Base-by-base conservation (phyloP, 2,797 vertebrate species). In the Tamandua tetradactyla region DNA sequence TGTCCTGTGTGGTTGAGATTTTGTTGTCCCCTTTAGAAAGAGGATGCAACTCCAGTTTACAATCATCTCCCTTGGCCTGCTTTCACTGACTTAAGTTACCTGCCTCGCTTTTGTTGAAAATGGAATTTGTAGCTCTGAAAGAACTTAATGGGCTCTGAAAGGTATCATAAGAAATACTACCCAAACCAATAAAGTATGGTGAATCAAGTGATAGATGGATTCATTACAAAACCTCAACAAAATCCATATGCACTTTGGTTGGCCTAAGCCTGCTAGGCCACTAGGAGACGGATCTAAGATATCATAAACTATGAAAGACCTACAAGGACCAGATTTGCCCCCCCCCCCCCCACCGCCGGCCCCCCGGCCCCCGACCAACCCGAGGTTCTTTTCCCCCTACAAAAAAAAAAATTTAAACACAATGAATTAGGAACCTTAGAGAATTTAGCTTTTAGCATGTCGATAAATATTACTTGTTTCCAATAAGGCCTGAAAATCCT, bases 151-250 rank as follows among this genome's bases (percentile, higher is more conserved):
- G 23, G 20, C 35, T 93, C 40, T 80, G 61, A 71, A 84, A 88
- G 27, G 25, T 62, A 76, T 59, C 55, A 74, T 18, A 78, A 76
- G 35, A 84, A 93, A 94, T 13, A 1, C 84, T 72, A 74, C 18
- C 87, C 78, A 64, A 83, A 7, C 80, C 27, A 87, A 62, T 69
- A 49, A 83, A 87, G 55, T 66, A 72, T 3, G n/a, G 66, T 82
- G 23, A 88, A 52, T 59, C 68, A n/a, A 17, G 20, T 18, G 47
- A 71, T 37, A 89, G 42, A 80, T 25, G n/a, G 68, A 81, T 27
- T 90, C 20, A 52, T 88, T 81, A 94, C 9, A 92, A 90, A 90
- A 84, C 68, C 71, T 62, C 86, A 57, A 5, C 72, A 76, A 94
- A 66, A 85, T 52, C 61, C 20, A 59, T 71, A 80, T 44, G 25